These are phyloP conservation scores for Anoura caudifer DNA, from an alignment of 2,113 vertebrate species.

Conservation along the genomic window DNA sequence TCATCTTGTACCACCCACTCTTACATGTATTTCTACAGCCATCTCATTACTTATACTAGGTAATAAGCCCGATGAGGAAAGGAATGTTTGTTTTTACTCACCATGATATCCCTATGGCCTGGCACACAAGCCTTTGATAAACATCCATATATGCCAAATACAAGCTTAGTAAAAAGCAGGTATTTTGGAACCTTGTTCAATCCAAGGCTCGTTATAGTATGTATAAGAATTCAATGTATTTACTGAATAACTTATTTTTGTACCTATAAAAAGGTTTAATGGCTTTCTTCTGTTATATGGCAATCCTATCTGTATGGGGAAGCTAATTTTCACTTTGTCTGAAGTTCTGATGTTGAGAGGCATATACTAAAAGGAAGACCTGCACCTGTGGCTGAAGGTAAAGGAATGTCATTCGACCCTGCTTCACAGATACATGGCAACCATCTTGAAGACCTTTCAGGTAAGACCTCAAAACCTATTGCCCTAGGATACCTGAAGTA, in stretches of 20 bases:
- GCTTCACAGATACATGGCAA: not conserved
- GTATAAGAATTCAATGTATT: not conserved
- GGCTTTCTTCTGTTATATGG: not conserved
- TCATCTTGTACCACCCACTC: not conserved
- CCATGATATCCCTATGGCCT: not conserved
- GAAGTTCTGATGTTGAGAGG: not conserved
- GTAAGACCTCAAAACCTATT: not conserved
- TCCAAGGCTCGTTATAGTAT: not conserved
- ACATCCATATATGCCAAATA: not conserved
- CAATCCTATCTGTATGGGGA: not conserved
- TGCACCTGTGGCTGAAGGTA: not conserved
- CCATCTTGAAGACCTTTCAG: not conserved
- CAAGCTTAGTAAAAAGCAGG: not conserved
- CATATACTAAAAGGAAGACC: not conserved
- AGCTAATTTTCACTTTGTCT: not conserved
- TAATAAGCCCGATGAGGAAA: constrained; percentile 3
- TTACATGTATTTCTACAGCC: not conserved
- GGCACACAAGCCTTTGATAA: not conserved
- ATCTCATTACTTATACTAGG: constrained; percentile 23
- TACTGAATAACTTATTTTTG: not conserved
- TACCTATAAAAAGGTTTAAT: not conserved
- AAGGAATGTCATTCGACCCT: not conserved
- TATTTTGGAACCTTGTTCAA: not conserved
- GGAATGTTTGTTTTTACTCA: constrained; percentile 6
- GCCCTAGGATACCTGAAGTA: not conserved